Evolutionary conservation across 2,113 vertebrate species (phyloP).

Genomic region (Talpa occidentalis): DNA sequence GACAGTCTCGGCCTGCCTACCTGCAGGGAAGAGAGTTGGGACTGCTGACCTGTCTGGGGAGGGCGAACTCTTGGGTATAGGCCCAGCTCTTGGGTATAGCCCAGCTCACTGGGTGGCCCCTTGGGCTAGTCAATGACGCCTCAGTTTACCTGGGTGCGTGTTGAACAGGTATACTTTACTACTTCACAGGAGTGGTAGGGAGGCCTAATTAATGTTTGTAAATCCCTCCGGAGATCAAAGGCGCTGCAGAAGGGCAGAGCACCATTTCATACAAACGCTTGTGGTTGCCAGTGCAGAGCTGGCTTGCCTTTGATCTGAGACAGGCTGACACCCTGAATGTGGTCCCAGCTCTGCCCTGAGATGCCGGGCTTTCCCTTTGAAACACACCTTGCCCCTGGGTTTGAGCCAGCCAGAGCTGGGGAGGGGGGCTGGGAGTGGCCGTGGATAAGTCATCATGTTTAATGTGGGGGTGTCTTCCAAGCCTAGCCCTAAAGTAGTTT

Average conservation of each 20-base stretch:
- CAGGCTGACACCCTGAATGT: slow-evolving; percentile 68
- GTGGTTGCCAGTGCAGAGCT: slow-evolving; percentile 70
- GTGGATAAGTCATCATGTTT: neutral
- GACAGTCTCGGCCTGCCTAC: neutral
- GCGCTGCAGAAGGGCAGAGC: slow-evolving; percentile 71
- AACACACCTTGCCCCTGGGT: slow-evolving; percentile 70
- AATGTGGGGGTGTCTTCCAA: slow-evolving; percentile 40
- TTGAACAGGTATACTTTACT: slow-evolving; percentile 60
- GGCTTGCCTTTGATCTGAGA: slow-evolving; percentile 80
- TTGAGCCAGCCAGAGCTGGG: slow-evolving; percentile 20
- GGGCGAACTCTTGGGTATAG: neutral
- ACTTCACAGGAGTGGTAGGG: slow-evolving; percentile 63
- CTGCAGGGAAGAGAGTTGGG: neutral
- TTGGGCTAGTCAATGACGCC: slow-evolving; percentile 50
- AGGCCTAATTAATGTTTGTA: slow-evolving; percentile 80
- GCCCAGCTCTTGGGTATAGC: neutral
- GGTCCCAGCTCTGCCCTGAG: slow-evolving; percentile 55
- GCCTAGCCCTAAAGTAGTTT: slow-evolving; percentile 72
- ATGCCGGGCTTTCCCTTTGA: slow-evolving; percentile 66
- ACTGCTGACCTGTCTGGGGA: neutral
- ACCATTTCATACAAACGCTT: slow-evolving; percentile 77
- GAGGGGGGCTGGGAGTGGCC: neutral
- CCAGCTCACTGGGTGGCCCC: slow-evolving; percentile 73
- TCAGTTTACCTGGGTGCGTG: slow-evolving; percentile 76
- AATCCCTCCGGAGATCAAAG: slow-evolving; percentile 80